These are phyloP conservation scores for Drosophila cyrtoloma DNA, from an alignment of 2,888 invertebrate genomes.

Conservation along the genomic window DNA sequence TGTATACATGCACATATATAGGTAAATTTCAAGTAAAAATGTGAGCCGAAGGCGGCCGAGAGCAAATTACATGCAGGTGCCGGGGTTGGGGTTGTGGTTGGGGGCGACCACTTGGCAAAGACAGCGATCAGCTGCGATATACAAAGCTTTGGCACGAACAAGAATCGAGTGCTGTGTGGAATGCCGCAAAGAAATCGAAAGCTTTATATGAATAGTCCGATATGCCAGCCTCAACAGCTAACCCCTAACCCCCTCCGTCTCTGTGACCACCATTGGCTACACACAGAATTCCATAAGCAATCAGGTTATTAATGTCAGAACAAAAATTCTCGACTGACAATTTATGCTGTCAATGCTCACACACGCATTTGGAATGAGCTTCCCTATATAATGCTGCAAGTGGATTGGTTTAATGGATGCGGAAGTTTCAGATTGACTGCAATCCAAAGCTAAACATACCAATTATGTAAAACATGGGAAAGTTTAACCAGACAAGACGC, in stretches of 20 bases:
- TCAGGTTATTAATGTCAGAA: slow-evolving; percentile 64
- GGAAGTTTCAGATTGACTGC: slow-evolving; percentile 50
- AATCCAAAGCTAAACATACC: slow-evolving; percentile 37
- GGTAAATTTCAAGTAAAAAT: slow-evolving; percentile 52
- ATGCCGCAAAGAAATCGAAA: slow-evolving; percentile 75
- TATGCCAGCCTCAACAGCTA: slow-evolving; percentile 7
- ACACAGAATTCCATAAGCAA: slow-evolving; percentile 48
- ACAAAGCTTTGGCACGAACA: slow-evolving; percentile 50
- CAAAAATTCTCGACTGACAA: slow-evolving; percentile 61
- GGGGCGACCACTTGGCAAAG: slow-evolving; percentile 9
- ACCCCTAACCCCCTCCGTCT: not conserved
- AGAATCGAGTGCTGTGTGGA: slow-evolving; percentile 63
- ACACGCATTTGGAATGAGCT: slow-evolving; percentile 67
- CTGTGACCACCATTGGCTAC: not conserved
- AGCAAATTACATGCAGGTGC: slow-evolving; percentile 47
- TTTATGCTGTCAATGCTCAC: slow-evolving; percentile 59
- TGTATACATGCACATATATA: slow-evolving; percentile 19
- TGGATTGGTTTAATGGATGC: slow-evolving; percentile 32
- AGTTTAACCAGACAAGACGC: slow-evolving; percentile 1
- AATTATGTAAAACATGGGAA: slow-evolving; percentile 39
- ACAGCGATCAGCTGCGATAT: slow-evolving; percentile 65
- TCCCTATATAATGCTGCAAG: slow-evolving; percentile 25
- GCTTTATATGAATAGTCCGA: slow-evolving; percentile 33
- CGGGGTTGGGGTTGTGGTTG: slow-evolving; percentile 10
- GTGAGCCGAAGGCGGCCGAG: slow-evolving; percentile 65